phyloP scores from a whole-genome alignment of 2,113 vertebrate species.

The Corythaixoides concolor region DNA sequence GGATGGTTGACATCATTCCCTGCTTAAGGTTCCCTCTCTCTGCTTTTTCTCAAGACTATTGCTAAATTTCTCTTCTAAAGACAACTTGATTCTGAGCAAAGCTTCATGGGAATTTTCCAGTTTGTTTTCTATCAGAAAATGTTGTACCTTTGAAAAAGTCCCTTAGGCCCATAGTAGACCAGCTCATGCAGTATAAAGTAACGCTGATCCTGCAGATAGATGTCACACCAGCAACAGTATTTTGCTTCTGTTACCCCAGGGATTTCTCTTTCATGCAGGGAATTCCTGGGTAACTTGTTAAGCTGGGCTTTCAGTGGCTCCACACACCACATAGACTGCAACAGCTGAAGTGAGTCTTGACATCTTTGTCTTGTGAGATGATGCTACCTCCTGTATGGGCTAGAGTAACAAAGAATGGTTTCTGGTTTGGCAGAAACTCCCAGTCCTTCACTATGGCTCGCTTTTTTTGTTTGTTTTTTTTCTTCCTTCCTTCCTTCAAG shows the following conservation, averaged over 20 bases:
- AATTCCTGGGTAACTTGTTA: neutral
- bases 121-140: neutral
- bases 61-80: neutral
- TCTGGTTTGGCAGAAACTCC: neutral
- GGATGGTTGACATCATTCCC: neutral
- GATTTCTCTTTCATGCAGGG: neutral
- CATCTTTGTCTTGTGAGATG: neutral
- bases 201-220: neutral
- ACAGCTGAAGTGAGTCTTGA: neutral
- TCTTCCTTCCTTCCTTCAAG: neutral
- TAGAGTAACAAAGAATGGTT: neutral
- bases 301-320: neutral
- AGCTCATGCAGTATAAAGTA: neutral
- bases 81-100: neutral
- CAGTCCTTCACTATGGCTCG: neutral
- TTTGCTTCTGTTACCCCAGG: neutral
- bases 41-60: neutral
- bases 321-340: fast-evolving
- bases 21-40: neutral
- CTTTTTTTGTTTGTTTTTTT: neutral
- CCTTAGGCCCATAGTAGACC: neutral
- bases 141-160: neutral
- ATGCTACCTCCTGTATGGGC: neutral
- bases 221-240: too few relatives aligned
- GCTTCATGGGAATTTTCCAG: neutral